Evolutionary conservation across 1,140 invertebrate genomes (phyloP), one percentile per base, ranked within the genome.

Genomic region (Bombus sibiricus): DNA sequence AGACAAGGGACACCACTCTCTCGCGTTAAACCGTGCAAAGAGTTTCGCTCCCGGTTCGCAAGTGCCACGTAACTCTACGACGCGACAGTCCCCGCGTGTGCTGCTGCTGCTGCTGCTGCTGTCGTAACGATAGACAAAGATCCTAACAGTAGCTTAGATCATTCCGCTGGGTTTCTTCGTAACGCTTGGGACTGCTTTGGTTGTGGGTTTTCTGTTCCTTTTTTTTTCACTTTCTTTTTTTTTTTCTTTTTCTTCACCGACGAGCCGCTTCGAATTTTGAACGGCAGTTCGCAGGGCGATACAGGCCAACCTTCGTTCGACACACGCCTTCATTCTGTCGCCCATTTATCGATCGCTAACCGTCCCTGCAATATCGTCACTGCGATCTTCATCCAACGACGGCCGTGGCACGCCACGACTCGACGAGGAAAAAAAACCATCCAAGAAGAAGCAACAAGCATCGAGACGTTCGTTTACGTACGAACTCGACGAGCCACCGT

Each of bases 131-230:
- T 66, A 39, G 59, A 68, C n/a, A 74, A 34, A 57, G 32, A 72
- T 37, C 10, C 25, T 79, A 77, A 86, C 83, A 47, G 81, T 85
- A 73, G 88, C 88, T 85, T 89, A 79, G 73, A 90, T 87, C 80
- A 34, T 90, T 85, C 72, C 47, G 71, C 79, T 86, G 89, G 88
- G 83, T 81, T 81, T 81, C 81, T 84, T 72, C 78, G 79, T 72
- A 77, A 64, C 81, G 86, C 89, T 90, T 90, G 83, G 81, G 89
- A 80, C 87, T 88, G 84, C 86, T 91, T 88, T 84, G 78, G 84
- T 88, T 84, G 75, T 86, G 84, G 80, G 72, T 72, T 81, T 32
- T 62, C 32, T 8, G 41, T 32, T 43, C 10, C 28, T 8, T 41
- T 9, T 28, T 8, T 15, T 6, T 64, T 6, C n/a, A n/a, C 10